These are phyloP conservation scores for Apus apus DNA, from an alignment of 2,113 vertebrate genomes.

Conservation along the genomic window DNA sequence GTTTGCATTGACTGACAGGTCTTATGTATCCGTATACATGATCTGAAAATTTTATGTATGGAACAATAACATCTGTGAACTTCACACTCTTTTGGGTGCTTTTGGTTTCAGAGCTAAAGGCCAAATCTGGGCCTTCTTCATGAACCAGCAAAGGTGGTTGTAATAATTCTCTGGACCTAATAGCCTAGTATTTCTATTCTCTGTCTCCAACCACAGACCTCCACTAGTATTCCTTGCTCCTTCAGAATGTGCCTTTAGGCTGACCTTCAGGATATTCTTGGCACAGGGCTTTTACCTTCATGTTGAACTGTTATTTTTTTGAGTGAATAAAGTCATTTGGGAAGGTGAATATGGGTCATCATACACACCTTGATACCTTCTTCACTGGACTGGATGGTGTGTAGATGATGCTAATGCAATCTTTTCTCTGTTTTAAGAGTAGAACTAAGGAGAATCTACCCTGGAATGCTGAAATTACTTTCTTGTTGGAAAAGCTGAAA, in stretches of 20 bases:
- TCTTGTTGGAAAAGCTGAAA: neutral
- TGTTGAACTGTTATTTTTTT: neutral
- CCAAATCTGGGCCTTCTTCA: neutral
- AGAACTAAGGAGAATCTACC: neutral
- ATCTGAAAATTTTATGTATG: neutral
- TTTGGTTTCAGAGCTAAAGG: neutral
- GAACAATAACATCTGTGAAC: neutral
- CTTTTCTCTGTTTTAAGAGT: neutral
- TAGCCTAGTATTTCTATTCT: neutral
- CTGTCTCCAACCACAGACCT: neutral
- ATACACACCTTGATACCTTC: neutral
- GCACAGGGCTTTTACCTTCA: neutral
- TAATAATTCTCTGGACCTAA: neutral
- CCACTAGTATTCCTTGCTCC: neutral
- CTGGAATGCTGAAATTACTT: neutral
- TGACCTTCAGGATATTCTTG: neutral
- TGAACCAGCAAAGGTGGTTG: neutral
- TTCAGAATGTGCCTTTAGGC: neutral
- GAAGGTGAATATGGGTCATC: neutral
- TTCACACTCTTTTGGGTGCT: fast-evolving
- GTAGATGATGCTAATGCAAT: neutral
- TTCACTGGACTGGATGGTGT: neutral
- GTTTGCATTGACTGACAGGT: neutral
- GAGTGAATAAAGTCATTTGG: neutral
- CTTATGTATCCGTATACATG: neutral